Conservation (phyloP, 2,888 invertebrate species). For the Alloplasta piceator region DNA sequence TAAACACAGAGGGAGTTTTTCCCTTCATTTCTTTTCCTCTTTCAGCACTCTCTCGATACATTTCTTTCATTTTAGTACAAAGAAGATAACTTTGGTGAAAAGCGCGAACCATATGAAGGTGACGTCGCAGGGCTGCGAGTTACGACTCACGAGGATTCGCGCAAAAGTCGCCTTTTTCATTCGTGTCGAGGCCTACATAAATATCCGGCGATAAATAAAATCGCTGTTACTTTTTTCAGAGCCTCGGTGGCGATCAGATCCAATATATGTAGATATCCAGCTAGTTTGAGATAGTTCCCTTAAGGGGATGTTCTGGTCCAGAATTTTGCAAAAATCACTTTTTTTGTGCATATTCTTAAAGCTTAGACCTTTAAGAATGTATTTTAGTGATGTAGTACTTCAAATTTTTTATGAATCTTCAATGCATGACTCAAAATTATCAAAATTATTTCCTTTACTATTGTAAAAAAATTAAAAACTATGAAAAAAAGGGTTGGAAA, state of each 20-base stretch:
- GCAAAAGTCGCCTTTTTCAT: slow-evolving; percentile 68
- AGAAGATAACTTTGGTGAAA: slow-evolving; percentile 13
- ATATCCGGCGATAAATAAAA: slow-evolving; percentile 74
- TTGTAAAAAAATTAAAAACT: too few relatives aligned
- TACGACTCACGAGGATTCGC: slow-evolving; percentile 70
- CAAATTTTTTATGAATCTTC: too few relatives aligned
- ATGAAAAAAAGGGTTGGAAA: too few relatives aligned
- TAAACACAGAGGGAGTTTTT: background rate
- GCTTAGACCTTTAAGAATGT: too few relatives aligned
- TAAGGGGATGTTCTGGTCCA: too few relatives aligned
- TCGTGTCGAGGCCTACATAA: slow-evolving; percentile 49
- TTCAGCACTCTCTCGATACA: slow-evolving; percentile 20
- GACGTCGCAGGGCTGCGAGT: slow-evolving; percentile 60
- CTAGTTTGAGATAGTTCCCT: too few relatives aligned
- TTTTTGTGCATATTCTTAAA: too few relatives aligned
- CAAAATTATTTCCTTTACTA: too few relatives aligned
- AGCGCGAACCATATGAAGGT: slow-evolving; percentile 39
- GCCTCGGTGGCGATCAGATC: slow-evolving; percentile 44
- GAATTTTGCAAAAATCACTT: too few relatives aligned
- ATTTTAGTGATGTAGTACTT: too few relatives aligned
- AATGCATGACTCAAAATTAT: too few relatives aligned
- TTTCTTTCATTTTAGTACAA: background rate
- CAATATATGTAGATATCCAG: background rate
- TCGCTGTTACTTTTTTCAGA: slow-evolving; percentile 72
- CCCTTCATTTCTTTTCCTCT: slow-evolving; percentile 35